phyloP scores from a whole-genome alignment of 1,140 invertebrate species.

The Brachionus asplanchnoidis region DNA sequence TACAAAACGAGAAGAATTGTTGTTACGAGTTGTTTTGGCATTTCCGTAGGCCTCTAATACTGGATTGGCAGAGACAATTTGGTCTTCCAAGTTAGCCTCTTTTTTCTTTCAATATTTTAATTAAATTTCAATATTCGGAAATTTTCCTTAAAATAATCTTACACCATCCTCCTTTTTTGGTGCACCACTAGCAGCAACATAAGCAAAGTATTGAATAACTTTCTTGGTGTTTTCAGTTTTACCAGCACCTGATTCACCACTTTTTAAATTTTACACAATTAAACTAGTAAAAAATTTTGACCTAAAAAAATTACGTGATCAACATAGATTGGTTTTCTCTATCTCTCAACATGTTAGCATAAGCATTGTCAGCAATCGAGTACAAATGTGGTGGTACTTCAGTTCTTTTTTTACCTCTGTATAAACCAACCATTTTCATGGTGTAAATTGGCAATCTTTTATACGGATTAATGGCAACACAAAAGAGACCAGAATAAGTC shows the following conservation, averaged over 20 bases:
- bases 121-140: background rate
- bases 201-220: slow-evolving; percentile 66
- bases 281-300: no score
- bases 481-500: slow-evolving; percentile 99
- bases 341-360: slow-evolving; percentile 87
- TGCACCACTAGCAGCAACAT: slow-evolving; percentile 55
- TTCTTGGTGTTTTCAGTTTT: slow-evolving; percentile 69
- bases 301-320: slow-evolving; percentile 61
- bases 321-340: slow-evolving; percentile 48
- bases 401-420: slow-evolving; percentile 96
- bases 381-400: slow-evolving; percentile 99
- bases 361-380: slow-evolving; percentile 98
- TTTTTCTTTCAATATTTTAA: slow-evolving; percentile 15
- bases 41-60: slow-evolving; percentile 63
- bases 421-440: slow-evolving; percentile 85
- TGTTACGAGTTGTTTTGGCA: slow-evolving; percentile 64
- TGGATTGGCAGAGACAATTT: slow-evolving; percentile 63
- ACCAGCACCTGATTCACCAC: slow-evolving; percentile 64
- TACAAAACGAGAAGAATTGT: slow-evolving; percentile 69
- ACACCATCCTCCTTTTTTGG: slow-evolving; percentile 8
- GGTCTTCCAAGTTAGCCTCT: slow-evolving; percentile 61
- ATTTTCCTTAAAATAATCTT: slow-evolving; percentile 45
- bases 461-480: slow-evolving; percentile 99
- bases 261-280: slow-evolving; percentile 41
- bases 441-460: slow-evolving; percentile 99